phyloP scores from a whole-genome alignment of 2,113 vertebrate genomes.

The Mesitornis unicolor region DNA sequence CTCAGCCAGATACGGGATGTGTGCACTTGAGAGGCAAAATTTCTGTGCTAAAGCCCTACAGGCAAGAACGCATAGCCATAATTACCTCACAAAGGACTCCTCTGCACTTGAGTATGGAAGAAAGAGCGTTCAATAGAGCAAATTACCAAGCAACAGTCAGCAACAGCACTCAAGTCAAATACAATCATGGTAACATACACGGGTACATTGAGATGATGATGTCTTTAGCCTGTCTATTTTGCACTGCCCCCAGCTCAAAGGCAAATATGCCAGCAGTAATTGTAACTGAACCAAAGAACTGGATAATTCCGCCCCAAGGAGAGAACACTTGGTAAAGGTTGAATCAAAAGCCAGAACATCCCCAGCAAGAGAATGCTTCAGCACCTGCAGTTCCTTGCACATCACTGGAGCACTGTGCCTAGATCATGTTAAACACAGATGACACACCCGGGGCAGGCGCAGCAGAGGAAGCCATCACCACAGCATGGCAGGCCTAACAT shows the following conservation, averaged over 20 bases:
- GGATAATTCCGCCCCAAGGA: not conserved
- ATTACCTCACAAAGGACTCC: not conserved
- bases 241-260: not conserved
- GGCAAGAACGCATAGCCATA: not conserved
- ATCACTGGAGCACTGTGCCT: not conserved
- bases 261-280: not conserved
- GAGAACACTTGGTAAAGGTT: not conserved
- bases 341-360: not conserved
- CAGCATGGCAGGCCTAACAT: not conserved
- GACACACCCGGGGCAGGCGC: not conserved
- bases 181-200: not conserved
- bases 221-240: not conserved
- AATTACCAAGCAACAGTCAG: not conserved
- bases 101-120: not conserved
- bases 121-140: not conserved
- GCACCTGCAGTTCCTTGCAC: not conserved
- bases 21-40: not conserved
- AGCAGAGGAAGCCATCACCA: not conserved
- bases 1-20: not conserved
- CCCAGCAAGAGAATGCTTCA: not conserved
- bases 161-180: not conserved
- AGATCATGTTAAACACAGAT: not conserved
- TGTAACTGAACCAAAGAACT: not conserved
- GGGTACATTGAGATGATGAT: not conserved
- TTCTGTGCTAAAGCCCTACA: not conserved